These are phyloP conservation scores for Forbesichthys papilliferus DNA, from an alignment of 2,113 vertebrate genomes.

Conservation along the genomic window DNA sequence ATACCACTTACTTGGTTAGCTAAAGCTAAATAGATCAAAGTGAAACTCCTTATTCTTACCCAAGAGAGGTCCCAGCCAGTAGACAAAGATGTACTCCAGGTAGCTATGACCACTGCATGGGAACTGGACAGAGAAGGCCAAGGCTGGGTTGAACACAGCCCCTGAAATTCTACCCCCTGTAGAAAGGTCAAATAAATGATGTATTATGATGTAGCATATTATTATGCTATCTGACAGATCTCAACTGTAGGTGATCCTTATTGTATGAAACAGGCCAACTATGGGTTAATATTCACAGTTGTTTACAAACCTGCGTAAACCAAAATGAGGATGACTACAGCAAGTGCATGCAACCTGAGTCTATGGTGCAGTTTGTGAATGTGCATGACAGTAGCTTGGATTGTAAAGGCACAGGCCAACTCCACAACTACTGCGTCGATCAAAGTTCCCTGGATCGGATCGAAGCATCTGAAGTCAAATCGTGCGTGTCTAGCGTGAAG, in stretches of 20 bases:
- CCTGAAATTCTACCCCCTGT: slow-evolving; percentile 85
- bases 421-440: slow-evolving; percentile 79
- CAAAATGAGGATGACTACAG: slow-evolving; percentile 79
- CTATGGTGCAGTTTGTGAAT: slow-evolving; percentile 64
- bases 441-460: slow-evolving; percentile 77
- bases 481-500: slow-evolving; percentile 63
- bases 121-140: slow-evolving; percentile 86
- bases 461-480: slow-evolving; percentile 67
- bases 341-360: slow-evolving; percentile 70
- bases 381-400: slow-evolving; percentile 78
- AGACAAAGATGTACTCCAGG: slow-evolving; percentile 80
- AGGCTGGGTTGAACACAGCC: slow-evolving; percentile 86
- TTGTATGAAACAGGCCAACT: background rate
- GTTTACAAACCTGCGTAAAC: slow-evolving; percentile 81
- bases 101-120: slow-evolving; percentile 82
- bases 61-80: slow-evolving; percentile 84
- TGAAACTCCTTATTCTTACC: slow-evolving; percentile 71
- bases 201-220: background rate
- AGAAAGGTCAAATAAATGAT: background rate
- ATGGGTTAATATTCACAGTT: background rate
- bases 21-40: background rate
- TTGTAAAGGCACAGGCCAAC: slow-evolving; percentile 76
- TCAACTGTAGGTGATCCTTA: too few species aligned
- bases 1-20: too few species aligned
- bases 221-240: too few species aligned